Conservation (phyloP, 1,140 invertebrate species). For the Diabrotica virgifera region DNA sequence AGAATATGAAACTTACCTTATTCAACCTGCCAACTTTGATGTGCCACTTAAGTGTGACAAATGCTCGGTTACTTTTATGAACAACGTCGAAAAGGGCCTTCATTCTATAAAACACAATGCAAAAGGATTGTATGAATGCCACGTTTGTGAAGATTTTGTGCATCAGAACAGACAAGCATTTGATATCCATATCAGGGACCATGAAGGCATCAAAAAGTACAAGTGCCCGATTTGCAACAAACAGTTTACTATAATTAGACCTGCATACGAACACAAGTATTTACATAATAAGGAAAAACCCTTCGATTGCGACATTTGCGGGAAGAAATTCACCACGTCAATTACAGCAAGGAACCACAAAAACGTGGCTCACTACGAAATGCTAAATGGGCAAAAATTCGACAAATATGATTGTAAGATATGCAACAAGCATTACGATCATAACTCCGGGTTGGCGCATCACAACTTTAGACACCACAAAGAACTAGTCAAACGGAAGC, state of each 20-base stretch:
- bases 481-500: constrained; percentile 67
- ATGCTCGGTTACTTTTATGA: constrained; percentile 38
- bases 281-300: constrained; percentile 60
- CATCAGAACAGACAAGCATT: constrained; percentile 48
- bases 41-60: constrained; percentile 38
- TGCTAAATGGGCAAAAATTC: constrained; percentile 39
- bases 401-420: constrained; percentile 42
- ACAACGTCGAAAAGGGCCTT: constrained; percentile 37
- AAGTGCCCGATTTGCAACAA: constrained; percentile 58
- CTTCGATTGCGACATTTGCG: constrained; percentile 62
- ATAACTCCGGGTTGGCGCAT: constrained; percentile 11
- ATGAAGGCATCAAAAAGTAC: constrained; percentile 50
- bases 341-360: constrained; percentile 42
- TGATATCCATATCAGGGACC: constrained; percentile 44
- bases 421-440: constrained; percentile 18
- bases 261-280: constrained; percentile 47
- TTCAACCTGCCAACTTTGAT: constrained; percentile 50
- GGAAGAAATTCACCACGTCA: constrained; percentile 49
- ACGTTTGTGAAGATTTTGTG: constrained; percentile 46
- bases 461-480: constrained; percentile 55
- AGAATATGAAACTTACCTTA: background rate
- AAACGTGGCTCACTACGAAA: constrained; percentile 44
- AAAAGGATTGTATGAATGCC: constrained; percentile 45
- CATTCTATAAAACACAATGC: constrained; percentile 45
- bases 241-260: constrained; percentile 51